phyloP scores from a whole-genome alignment of 1,140 invertebrate species.

The Myzus persicae region DNA sequence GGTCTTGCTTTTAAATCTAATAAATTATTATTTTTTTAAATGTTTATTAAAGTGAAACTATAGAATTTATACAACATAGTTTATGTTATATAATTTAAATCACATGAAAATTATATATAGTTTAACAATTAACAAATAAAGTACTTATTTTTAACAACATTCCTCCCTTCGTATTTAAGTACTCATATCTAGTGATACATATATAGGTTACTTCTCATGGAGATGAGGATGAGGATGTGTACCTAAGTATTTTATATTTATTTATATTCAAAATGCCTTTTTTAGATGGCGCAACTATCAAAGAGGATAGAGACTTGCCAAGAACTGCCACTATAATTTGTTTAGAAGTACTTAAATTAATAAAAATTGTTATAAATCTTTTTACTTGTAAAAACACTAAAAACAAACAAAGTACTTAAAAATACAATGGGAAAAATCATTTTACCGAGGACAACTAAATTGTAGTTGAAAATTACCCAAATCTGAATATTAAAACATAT shows the following conservation, averaged over 20 bases:
- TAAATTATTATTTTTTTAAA: not conserved
- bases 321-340: too few relatives aligned
- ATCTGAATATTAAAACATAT: not conserved
- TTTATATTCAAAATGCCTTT: not conserved
- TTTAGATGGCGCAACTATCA: not conserved
- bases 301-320: too few relatives aligned
- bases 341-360: not conserved
- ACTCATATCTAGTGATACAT: too few relatives aligned
- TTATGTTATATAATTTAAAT: not conserved
- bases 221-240: too few relatives aligned
- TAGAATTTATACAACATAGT: too few relatives aligned
- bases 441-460: not conserved
- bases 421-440: not conserved
- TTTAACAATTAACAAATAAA: not conserved
- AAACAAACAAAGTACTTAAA: not conserved
- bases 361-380: not conserved
- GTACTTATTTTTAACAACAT: not conserved
- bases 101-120: not conserved
- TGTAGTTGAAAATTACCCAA: not conserved
- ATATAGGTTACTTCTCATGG: too few relatives aligned
- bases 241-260: too few relatives aligned
- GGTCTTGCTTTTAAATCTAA: constrained; percentile 47
- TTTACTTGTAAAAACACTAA: not conserved
- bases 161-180: too few relatives aligned
- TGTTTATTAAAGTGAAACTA: not conserved